A percentile compares a stretch with the other conserved stretches of the same genome.
Evolutionary conservation across 2,888 invertebrate genomes (phyloP).

Genomic region (Magallana nippona): DNA sequence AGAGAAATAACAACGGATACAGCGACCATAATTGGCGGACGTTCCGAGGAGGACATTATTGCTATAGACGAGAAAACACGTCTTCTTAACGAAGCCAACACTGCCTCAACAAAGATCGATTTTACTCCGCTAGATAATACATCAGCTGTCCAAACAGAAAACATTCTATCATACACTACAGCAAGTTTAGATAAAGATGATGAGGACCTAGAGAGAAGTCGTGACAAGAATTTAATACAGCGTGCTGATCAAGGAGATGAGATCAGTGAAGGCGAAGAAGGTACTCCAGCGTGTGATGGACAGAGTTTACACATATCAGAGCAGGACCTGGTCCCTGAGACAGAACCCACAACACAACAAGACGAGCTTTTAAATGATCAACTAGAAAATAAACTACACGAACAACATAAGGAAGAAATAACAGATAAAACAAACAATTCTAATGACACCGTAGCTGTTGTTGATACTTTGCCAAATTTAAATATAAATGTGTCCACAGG

Average conservation of each 20-base stretch:
- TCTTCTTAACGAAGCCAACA: constrained; percentile 20
- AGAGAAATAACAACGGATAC: background rate
- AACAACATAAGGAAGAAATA: background rate
- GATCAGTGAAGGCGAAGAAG: background rate
- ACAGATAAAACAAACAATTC: background rate
- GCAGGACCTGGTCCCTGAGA: background rate
- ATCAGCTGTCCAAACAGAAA: constrained; percentile 23
- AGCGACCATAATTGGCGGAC: constrained; percentile 31
- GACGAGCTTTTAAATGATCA: background rate
- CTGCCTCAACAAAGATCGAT: constrained; percentile 31
- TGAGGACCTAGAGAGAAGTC: background rate
- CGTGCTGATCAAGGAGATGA: background rate
- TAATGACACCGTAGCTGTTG: background rate
- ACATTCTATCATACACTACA: constrained; percentile 15
- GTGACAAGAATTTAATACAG: constrained; percentile 31
- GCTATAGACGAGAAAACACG: constrained; percentile 31
- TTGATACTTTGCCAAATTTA: background rate
- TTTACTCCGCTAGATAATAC: constrained; percentile 17
- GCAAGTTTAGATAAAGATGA: background rate
- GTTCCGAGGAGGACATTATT: constrained; percentile 13
- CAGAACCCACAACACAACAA: background rate
- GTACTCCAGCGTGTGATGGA: background rate
- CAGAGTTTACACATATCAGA: background rate
- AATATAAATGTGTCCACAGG: background rate
- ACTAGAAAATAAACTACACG: background rate